Evolutionary conservation across 2,888 invertebrate genomes (phyloP), one percentile per base, ranked within the genome.

Genomic region (Archips crataeganus): DNA sequence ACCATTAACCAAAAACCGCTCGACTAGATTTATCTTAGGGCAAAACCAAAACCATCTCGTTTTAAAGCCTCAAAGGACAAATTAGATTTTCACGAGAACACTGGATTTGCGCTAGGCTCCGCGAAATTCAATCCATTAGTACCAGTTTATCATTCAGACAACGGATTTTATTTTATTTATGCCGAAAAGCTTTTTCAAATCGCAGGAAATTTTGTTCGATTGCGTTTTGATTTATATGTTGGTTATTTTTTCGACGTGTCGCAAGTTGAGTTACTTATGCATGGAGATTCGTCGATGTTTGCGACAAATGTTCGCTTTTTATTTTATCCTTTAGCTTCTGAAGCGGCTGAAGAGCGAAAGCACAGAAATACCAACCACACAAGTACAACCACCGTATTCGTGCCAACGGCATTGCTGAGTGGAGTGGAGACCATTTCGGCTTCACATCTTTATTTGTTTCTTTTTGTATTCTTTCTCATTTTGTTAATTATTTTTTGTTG

Each of bases 111-210:
- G 13, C 2, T 49, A 49, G 49, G 49, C 49, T 32, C 57, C 32
- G 11, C 32, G 10, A 8, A 57, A 57, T 57, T 57, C 57, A 57
- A 57, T 57, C 57, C 32, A 32, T 57, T 57, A 57, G n/a, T 57
- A 4, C 32, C 11, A 32, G 57, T 23, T 57, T 57, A 57, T 57
- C 6, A 10, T 23, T 11, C 57, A 57, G 57, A 54, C 54, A 57
- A 57, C 11, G 57, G 57, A 57, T 57, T 57, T 54, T 32, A 32
- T 57, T 11, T 45, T 47, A 23, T 45, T 11, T 57, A 57, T 45
- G 32, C 39, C 10, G 32, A 10, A 59, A 67, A 59, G 8, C 66
- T 45, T 39, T 34, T 45, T 59, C 45, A 67, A 67, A 67, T 67
- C 32, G 59, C 34, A 67, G 57, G 34, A 34, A n/a, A 59, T 34